Base-by-base conservation (phyloP, 2,113 vertebrate genomes). In the Pituophis catenifer region DNA sequence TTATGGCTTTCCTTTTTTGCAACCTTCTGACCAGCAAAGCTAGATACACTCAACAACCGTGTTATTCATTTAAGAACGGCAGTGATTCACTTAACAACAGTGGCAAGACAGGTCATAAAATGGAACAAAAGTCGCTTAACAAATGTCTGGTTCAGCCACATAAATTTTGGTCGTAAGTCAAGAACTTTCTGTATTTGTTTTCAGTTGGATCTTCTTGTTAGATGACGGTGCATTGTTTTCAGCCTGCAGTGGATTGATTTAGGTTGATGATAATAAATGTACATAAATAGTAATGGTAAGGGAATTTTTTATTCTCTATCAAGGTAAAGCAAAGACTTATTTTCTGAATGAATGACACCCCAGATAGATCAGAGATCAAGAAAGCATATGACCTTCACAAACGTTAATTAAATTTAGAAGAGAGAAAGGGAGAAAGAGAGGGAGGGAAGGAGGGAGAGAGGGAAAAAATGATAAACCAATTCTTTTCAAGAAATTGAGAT, bases 391-490 rank as follows among this genome's bases (percentile, higher is more conserved):
- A 97, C 96, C 97, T 97, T 97, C 96, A 94, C 50, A 91, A 75
- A 94, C 96, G 95, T 96, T 97, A 97, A 97, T 97, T 97, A 96
- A 96, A 95, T 95, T 93, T 1, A 8, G 88, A 44, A 90, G 75
- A 38, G 19, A 91, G 23, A 96, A 95, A 93, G 53, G 54, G 57
- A n/a, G 55, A 58, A 23, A 13, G 54, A 89, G 88, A 89, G 54
- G 53, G 52, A 54, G 19, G 70, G n/a, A 75, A 75, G n/a, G 70
- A 52, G 26, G 3, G 4, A 75, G 70, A 6, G 52, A 11, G 52
- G 53, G 11, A 7, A 21, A 86, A 44, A 48, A 94, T 50, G 0
- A 89, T 26, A 52, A 95, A 86, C 33, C 44, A 12, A 33, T 88
- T 86, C 91, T 92, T 58, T 11, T 29, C 90, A 89, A 90, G 87